These are phyloP conservation scores for Phymatocera aterrima DNA, from an alignment of 2,888 invertebrate genomes.

Conservation along the genomic window DNA sequence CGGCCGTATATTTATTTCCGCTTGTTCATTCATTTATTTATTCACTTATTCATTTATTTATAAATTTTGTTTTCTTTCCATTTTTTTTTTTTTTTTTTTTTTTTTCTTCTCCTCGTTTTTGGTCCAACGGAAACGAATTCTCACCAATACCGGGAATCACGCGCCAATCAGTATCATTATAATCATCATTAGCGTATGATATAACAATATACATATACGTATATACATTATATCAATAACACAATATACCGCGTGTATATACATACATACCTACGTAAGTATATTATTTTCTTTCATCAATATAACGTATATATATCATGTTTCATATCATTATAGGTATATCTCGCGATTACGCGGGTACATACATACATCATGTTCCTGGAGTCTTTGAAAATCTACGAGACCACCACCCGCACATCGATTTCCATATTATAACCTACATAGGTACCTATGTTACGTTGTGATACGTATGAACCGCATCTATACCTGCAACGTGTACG, in stretches of 20 bases:
- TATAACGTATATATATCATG: too few species aligned
- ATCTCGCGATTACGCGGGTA: too few species aligned
- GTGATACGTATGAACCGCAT: too few species aligned
- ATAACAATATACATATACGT: neutral
- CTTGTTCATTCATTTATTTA: neutral
- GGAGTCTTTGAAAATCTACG: neutral
- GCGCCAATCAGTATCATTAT: too few species aligned
- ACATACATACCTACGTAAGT: too few species aligned
- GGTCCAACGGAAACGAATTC: conserved; percentile 51
- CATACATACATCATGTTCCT: neutral
- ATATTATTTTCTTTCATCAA: too few species aligned
- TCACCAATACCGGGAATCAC: conserved; percentile 32
- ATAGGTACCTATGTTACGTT: too few species aligned
- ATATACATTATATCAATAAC: neutral
- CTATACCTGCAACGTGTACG: neutral
- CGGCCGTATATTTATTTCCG: too few species aligned
- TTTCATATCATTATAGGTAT: too few species aligned
- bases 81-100: conserved; percentile 19
- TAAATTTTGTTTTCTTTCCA: conserved; percentile 25
- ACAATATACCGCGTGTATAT: too few species aligned
- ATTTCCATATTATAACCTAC: too few species aligned
- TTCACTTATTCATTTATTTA: neutral
- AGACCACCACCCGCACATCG: too few species aligned
- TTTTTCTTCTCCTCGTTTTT: conserved; percentile 43
- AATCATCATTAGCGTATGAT: neutral